A percentile compares a stretch with the other conserved stretches of the same genome.
Evolutionary conservation across 2,888 invertebrate genomes (phyloP).

Genomic region (Trissolcus japonicus): DNA sequence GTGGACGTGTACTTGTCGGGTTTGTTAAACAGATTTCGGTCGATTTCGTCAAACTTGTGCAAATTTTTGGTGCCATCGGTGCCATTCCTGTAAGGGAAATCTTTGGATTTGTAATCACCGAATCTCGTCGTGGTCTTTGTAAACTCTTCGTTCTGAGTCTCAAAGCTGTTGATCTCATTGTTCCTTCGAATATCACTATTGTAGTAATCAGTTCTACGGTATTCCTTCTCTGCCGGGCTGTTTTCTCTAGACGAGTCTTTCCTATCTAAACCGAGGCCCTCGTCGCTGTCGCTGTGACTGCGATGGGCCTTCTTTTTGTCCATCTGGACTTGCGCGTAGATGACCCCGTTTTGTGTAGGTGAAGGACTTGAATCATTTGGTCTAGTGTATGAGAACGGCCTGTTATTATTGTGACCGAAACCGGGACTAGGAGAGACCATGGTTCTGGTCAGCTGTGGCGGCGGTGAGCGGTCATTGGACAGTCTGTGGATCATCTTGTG

Average conservation of each 20-base stretch:
- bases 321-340: slow-evolving; percentile 85
- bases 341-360: slow-evolving; percentile 80
- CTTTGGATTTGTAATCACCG: slow-evolving; percentile 57
- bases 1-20: slow-evolving; percentile 73
- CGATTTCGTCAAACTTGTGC: slow-evolving; percentile 71
- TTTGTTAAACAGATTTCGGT: slow-evolving; percentile 65
- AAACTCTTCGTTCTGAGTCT: slow-evolving; percentile 64
- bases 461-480: slow-evolving; percentile 83
- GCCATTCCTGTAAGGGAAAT: slow-evolving; percentile 69
- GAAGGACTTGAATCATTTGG: slow-evolving; percentile 78
- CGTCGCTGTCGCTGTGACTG: slow-evolving; percentile 86
- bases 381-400: slow-evolving; percentile 88
- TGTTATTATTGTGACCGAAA: slow-evolving; percentile 83
- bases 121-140: slow-evolving; percentile 59
- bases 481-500: slow-evolving; percentile 86
- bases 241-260: slow-evolving; percentile 73
- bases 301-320: slow-evolving; percentile 78
- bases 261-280: slow-evolving; percentile 85
- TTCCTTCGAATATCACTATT: slow-evolving; percentile 67
- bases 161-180: slow-evolving; percentile 70
- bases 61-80: slow-evolving; percentile 58
- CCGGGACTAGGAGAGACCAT: slow-evolving; percentile 80
- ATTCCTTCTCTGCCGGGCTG: slow-evolving; percentile 73
- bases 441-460: slow-evolving; percentile 80
- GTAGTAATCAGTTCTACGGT: slow-evolving; percentile 68